A percentile compares a stretch with the other conserved stretches of the same genome.
Evolutionary conservation across 2,797 vertebrate species (phyloP).

Genomic region (Melopsittacus undulatus): DNA sequence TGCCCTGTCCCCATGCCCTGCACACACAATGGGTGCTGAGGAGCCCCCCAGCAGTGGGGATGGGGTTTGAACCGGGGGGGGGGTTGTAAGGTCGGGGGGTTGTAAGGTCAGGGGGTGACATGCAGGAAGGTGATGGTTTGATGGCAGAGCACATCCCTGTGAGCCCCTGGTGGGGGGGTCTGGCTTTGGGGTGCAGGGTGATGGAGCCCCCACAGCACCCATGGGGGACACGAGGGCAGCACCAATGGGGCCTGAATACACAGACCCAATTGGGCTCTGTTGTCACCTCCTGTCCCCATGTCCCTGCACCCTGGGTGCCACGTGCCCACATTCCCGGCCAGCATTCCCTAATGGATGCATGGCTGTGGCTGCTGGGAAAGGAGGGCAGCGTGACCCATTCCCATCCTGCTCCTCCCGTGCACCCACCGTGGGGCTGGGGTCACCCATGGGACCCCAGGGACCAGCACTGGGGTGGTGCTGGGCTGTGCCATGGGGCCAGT

Average conservation of each 20-base stretch:
- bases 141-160: neutral
- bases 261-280: neutral
- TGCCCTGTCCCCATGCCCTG: neutral
- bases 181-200: neutral
- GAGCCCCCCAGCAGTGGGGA: neutral
- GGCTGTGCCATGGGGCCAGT: neutral
- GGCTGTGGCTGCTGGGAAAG: conserved; percentile 21
- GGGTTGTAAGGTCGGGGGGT: too few relatives aligned
- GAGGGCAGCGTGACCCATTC: conserved; percentile 26
- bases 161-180: too few relatives aligned
- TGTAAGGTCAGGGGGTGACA: neutral
- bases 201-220: accelerated
- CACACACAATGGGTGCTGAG: neutral
- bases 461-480: neutral
- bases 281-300: neutral
- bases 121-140: too few relatives aligned
- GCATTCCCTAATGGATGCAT: conserved; percentile 18
- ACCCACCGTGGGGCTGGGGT: neutral
- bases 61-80: neutral
- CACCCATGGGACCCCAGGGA: neutral
- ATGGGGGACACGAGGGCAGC: neutral
- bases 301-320: neutral
- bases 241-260: neutral
- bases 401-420: too few relatives aligned
- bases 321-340: neutral